A percentile compares a stretch with the other conserved stretches of the same genome.
Evolutionary conservation across 2,113 vertebrate genomes (phyloP).

Genomic region (Cercopithecus mona): DNA sequence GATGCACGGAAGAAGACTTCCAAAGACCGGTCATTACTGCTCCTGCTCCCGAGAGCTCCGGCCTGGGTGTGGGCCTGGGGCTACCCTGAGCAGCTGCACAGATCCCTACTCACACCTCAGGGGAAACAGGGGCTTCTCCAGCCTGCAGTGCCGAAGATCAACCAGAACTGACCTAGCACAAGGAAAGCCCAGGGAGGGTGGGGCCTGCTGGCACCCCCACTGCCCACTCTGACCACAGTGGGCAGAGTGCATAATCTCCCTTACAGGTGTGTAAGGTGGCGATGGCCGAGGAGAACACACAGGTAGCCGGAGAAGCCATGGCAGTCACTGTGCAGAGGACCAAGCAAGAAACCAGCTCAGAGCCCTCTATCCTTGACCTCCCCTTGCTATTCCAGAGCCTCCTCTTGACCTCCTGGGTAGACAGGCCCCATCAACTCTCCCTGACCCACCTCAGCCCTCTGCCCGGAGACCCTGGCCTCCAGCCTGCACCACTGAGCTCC

Average conservation of each 20-base stretch:
- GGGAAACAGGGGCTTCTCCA: accelerated
- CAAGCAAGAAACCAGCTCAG: accelerated
- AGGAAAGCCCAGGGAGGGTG: accelerated
- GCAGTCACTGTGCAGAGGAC: accelerated
- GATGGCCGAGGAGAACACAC: not conserved
- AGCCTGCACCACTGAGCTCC: not conserved
- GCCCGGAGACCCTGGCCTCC: not conserved
- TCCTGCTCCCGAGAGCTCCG: not conserved
- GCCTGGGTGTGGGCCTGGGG: not conserved
- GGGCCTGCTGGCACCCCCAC: not conserved
- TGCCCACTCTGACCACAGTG: not conserved
- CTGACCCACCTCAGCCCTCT: not conserved
- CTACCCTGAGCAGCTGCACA: not conserved
- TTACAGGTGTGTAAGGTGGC: accelerated
- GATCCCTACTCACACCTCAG: not conserved
- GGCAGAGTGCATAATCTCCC: accelerated
- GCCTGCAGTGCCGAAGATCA: accelerated
- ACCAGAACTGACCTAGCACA: accelerated
- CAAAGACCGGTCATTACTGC: accelerated
- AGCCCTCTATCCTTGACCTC: no score
- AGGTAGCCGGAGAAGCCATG: accelerated
- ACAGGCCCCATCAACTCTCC: no score
- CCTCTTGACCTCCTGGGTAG: not conserved
- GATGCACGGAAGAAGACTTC: not conserved
- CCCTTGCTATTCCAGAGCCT: not conserved